A percentile compares a stretch with the other conserved stretches of the same genome.
Evolutionary conservation across 2,888 invertebrate species (phyloP).

Genomic region (Zele albiditarsus): DNA sequence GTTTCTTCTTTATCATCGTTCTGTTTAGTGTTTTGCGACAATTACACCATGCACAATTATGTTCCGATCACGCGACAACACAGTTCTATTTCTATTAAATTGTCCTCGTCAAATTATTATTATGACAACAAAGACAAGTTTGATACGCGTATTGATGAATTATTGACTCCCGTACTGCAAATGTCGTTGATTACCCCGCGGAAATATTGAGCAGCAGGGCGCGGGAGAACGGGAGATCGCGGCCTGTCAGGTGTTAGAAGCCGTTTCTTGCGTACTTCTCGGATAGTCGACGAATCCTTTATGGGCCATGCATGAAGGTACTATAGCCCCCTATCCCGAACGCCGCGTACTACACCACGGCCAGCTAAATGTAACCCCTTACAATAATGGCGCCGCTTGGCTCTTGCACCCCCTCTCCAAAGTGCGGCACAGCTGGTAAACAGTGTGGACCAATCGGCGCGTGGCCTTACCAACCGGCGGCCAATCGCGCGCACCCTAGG

Average conservation of each 20-base stretch:
- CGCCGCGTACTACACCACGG: constrained; percentile 77
- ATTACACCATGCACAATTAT: neutral
- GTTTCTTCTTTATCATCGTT: neutral
- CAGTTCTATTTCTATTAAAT: neutral
- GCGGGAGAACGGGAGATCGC: constrained; percentile 62
- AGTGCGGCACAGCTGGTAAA: constrained; percentile 75
- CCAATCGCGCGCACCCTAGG: constrained; percentile 69
- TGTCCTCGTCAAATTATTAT: neutral
- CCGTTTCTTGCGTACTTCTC: constrained; percentile 77
- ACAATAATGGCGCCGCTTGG: constrained; percentile 74
- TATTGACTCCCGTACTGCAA: constrained; percentile 18
- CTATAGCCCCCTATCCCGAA: constrained; percentile 89
- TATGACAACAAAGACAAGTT: neutral
- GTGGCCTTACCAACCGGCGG: constrained; percentile 65
- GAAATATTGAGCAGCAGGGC: constrained; percentile 39
- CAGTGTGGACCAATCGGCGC: constrained; percentile 68
- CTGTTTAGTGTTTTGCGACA: neutral
- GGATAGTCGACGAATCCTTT: constrained; percentile 86
- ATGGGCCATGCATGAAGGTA: constrained; percentile 89
- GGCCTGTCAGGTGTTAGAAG: constrained; percentile 72
- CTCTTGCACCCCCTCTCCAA: constrained; percentile 71
- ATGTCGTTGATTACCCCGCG: constrained; percentile 46
- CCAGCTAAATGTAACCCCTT: constrained; percentile 74
- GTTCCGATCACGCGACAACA: constrained; percentile 3
- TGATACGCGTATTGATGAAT: neutral